Base-by-base conservation (phyloP, 2,797 vertebrate species). In the Chromis chromis region DNA sequence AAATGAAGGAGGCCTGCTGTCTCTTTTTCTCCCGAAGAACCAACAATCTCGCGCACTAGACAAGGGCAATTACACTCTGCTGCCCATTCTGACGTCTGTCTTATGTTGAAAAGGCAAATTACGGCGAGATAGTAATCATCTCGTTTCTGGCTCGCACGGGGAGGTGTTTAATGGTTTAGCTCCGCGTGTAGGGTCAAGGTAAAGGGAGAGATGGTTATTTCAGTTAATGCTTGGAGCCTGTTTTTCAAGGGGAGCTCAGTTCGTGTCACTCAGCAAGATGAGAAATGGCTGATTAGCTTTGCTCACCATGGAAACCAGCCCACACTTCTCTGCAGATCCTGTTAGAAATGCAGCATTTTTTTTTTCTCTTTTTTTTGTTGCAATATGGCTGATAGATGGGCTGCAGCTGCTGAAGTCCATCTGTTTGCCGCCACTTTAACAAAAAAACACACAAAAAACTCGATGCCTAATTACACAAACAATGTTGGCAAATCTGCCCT, bases 1-100 rank as follows among this genome's bases (percentile, higher is more conserved):
- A 90, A 92, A 88, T 88, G 86, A 87, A 88, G 74, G 80, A 76
- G 85, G 70, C 73, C 74, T 73, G 81, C 80, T 81, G 70, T 86
- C 80, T 85, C 77, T 84, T 54, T n/a, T 22, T 85, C 70, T 78
- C 68, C 62, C 17, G 7, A 40, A 79, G 76, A 79, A 81, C 74
- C 81, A 87, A 88, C 85, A 77, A 75, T 83, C 78, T 48, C 7
- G 13, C 5, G 11, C 53, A 6, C 70, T 27, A 88, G 89, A 91
- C 85, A 77, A 83, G 86, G 86, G 64, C 84, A 87, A 90, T 92
- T 92, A 90, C 71, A 63, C 85, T 46, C 0, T 0, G 60, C 74
- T 36, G 57, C 77, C 80, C 69, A 0, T 6, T 59, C 36, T 72
- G 79, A 82, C 25, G 64, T 72, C 46, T 80, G 74, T 82, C 83